Evolutionary conservation across 2,113 vertebrate genomes (phyloP).

Genomic region (Chunga burmeisteri): DNA sequence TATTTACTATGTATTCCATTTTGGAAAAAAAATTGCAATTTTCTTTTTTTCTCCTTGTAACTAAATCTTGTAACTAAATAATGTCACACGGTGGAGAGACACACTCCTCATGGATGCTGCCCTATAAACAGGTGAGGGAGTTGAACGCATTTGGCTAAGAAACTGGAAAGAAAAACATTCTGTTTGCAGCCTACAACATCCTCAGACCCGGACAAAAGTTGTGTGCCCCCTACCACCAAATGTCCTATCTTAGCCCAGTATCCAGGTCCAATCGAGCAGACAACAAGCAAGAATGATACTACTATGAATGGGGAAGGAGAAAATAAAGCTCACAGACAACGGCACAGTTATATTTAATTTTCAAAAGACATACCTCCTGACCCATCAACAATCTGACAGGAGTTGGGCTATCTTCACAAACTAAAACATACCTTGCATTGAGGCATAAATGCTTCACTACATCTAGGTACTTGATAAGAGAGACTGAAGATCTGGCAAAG

Average conservation of each 20-base stretch:
- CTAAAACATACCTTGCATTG: background rate
- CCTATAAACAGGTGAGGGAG: background rate
- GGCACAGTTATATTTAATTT: background rate
- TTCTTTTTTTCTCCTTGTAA: background rate
- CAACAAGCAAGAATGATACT: background rate
- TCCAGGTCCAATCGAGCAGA: background rate
- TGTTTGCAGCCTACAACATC: background rate
- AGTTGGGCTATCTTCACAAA: background rate
- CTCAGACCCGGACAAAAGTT: background rate
- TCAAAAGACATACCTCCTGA: fast-evolving
- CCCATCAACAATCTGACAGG: background rate
- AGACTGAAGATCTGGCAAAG: background rate
- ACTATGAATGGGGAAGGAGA: background rate
- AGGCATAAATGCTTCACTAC: background rate
- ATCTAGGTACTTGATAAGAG: background rate
- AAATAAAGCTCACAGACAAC: background rate
- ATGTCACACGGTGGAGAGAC: background rate
- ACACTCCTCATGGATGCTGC: background rate
- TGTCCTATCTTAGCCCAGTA: background rate
- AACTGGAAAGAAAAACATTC: background rate
- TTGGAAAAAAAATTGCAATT: background rate
- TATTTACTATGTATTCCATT: background rate
- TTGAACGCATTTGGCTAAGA: background rate
- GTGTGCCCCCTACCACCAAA: no score
- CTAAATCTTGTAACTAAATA: background rate